Conservation (phyloP, 2,797 vertebrate genomes). For the Mus minutoides region DNA sequence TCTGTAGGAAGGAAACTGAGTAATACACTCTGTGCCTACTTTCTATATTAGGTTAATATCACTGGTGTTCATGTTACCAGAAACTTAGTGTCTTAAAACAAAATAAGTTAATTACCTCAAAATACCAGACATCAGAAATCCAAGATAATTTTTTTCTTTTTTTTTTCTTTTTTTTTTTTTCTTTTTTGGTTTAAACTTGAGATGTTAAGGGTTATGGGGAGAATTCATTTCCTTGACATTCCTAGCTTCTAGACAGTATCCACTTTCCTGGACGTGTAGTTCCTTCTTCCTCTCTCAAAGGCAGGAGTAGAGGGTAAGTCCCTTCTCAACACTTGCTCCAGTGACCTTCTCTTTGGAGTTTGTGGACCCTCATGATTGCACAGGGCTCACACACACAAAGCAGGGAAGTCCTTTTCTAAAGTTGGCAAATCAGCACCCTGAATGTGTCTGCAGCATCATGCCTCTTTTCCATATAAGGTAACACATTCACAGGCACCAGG, state of each 20-base stretch:
- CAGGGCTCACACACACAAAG: neutral
- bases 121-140: constrained; percentile 8
- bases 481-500: neutral
- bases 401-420: neutral
- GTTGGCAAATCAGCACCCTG: neutral
- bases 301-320: neutral
- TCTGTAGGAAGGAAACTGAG: neutral
- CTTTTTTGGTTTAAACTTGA: constrained; percentile 13
- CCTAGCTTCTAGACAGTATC: neutral
- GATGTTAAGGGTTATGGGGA: neutral
- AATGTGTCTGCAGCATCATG: neutral
- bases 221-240: neutral
- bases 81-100: constrained; percentile 3
- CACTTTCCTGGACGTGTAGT: neutral
- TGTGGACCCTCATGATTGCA: neutral
- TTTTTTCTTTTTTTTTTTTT: too few relatives aligned
- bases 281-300: neutral
- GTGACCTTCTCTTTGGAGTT: neutral
- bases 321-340: neutral
- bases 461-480: neutral
- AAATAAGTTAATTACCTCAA: neutral
- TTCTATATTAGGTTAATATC: neutral
- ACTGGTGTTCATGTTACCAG: neutral
- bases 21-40: neutral
- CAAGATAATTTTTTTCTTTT: neutral